Evolutionary conservation across 2,113 vertebrate species (phyloP), one percentile per base, ranked within the genome.

Genomic region (Danio rerio): DNA sequence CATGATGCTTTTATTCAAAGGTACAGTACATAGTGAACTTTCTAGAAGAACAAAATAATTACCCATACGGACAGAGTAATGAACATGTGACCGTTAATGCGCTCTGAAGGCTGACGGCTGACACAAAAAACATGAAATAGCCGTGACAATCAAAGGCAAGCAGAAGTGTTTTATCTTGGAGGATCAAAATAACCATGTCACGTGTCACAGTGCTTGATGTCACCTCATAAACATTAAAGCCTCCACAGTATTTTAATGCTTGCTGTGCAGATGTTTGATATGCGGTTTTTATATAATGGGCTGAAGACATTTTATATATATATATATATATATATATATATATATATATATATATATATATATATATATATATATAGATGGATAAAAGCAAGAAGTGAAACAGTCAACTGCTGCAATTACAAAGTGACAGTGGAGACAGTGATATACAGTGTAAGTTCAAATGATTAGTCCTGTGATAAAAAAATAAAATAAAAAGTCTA

Each of bases 41-140:
- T 52, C 5, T 16, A 10, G 49, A 11, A 16, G 89, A 31, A 31
- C 87, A 83, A 81, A 89, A 88, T 93, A 91, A 93, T 91, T 83
- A 87, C 65, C 70, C 73, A 81, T 90, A 90, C 77, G n/a, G 68
- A 81, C 66, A 68, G 69, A 77, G 86, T 88, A 88, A 90, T 90
- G 86, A 88, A 87, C 89, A 89, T 84, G 83, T 90, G 87, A 89
- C 90, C 62, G 81, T 72, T 75, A 84, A 47, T 62, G 56, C 59
- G 77, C 82, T 88, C 85, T 87, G 82, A 92, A 91, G 59, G 69
- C 85, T 89, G 85, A 0, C 31, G 9, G 21, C 10, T 10, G 31
- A 65, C 20, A 66, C 18, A 77, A 5, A 77, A 62, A 61, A 50
- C 58, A 77, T 62, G 81, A 87, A 89, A 89, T 84, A 90, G 84